Evolutionary conservation across 2,888 invertebrate species (phyloP), one percentile per base, ranked within the genome.

Genomic region (Lasioglossum zephyrum): DNA sequence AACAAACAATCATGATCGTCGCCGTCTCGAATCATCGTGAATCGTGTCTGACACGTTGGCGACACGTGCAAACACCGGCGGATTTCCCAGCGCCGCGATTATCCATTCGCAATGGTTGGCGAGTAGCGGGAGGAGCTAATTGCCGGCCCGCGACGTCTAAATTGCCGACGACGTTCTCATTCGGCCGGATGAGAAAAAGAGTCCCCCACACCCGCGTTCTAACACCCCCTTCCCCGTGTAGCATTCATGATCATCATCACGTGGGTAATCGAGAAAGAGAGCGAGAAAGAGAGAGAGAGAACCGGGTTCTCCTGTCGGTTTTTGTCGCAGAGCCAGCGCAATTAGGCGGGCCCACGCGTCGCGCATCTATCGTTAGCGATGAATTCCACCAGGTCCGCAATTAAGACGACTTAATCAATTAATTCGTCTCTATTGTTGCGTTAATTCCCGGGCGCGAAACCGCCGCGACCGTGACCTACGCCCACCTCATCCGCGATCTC

Each of bases 351-450:
- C 85, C 88, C 82, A 89, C 89, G 85, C 88, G 73, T 57, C 49
- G n/a, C 49, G 16, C 31, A 31, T 36, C 66, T n/a, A 57, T n/a
- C 31, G 70, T 18, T 0, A n/a, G 53, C 66, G 60, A 86, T 80
- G 82, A 84, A 88, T 87, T 87, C 86, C 86, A 86, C 73, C 81
- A 78, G 77, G 82, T 81, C 57, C 81, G 87, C 91, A 94, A 94
- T 93, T 93, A 93, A 92, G 89, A 89, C 90, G 90, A 88, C 91
- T 93, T 93, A 92, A 94, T 94, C 93, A 94, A 93, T 94, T 92
- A 93, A 93, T 92, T 92, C 91, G 89, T 90, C 91, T 91, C 88
- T 88, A 89, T 93, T 93, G 88, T 78, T 81, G 87, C 82, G 88
- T 87, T 89, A 89, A 91, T 90, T 91, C 88, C 73, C 77, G 82